A percentile compares a stretch with the other conserved stretches of the same genome.
These are phyloP conservation scores for Aphelocoma californica DNA, from an alignment of 2,797 vertebrate species.

Conservation along the genomic window DNA sequence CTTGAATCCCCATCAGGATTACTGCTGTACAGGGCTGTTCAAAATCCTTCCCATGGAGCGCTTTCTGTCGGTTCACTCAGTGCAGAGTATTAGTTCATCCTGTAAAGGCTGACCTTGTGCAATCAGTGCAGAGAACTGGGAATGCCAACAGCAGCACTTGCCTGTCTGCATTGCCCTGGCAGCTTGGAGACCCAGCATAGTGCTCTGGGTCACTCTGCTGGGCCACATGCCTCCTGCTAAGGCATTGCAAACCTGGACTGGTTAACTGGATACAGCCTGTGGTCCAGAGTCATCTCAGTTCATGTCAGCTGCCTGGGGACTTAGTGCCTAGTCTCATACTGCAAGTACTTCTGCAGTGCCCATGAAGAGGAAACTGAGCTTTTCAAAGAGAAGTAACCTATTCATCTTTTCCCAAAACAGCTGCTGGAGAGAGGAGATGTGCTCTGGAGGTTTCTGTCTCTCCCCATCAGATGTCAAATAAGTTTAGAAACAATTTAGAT, in stretches of 20 bases:
- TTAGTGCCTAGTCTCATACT: background rate
- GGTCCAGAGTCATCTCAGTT: background rate
- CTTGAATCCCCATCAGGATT: background rate
- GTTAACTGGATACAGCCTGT: background rate
- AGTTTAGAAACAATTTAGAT: background rate
- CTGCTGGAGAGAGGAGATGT: background rate
- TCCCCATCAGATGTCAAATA: background rate
- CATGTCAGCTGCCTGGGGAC: background rate
- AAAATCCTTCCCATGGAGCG: background rate
- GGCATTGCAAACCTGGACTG: background rate
- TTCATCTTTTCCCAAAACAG: background rate
- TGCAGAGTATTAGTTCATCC: background rate
- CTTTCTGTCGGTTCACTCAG: background rate
- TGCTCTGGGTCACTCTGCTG: background rate
- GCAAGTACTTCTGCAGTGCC: background rate
- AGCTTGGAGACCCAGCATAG: background rate
- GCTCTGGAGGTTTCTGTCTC: background rate
- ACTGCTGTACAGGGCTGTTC: background rate
- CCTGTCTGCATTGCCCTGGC: background rate
- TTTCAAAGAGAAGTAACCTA: background rate
- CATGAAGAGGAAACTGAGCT: background rate
- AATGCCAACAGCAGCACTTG: background rate
- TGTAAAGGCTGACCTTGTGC: accelerated
- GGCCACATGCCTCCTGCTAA: background rate
- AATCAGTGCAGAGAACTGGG: background rate